A percentile compares a stretch with the other conserved stretches of the same genome.
These are phyloP conservation scores for Pangasianodon gigas DNA, from an alignment of 2,113 vertebrate genomes.

Conservation along the genomic window DNA sequence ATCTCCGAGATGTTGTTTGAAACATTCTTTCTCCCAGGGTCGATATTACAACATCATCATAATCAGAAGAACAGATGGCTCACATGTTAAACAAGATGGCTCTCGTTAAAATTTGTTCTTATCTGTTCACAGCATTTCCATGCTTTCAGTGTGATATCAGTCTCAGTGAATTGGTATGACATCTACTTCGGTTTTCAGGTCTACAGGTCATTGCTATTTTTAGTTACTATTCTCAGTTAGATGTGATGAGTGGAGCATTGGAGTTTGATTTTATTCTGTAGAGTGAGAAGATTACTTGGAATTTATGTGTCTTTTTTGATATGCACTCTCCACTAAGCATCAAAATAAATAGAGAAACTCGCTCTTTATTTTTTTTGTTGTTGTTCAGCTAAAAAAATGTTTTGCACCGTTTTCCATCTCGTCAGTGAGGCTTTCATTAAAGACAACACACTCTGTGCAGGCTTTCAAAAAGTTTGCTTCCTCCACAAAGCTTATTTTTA, in stretches of 20 bases:
- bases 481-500: slow-evolving; percentile 12
- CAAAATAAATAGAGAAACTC: background rate
- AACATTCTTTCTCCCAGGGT: background rate
- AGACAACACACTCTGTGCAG: background rate
- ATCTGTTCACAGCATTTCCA: slow-evolving; percentile 57
- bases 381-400: no score
- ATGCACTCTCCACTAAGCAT: background rate
- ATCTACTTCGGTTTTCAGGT: slow-evolving; percentile 63
- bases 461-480: background rate
- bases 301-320: background rate
- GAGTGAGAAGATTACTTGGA: slow-evolving; percentile 8
- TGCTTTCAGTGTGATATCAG: slow-evolving; percentile 49
- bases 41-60: background rate
- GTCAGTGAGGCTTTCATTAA: background rate
- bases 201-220: slow-evolving; percentile 46
- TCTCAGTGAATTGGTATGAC: slow-evolving; percentile 56
- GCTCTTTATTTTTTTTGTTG: no score
- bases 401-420: background rate
- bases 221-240: slow-evolving; percentile 48
- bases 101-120: slow-evolving; percentile 60
- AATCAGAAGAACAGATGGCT: slow-evolving; percentile 19
- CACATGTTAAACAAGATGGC: slow-evolving; percentile 23
- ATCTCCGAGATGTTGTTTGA: background rate
- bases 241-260: slow-evolving; percentile 56
- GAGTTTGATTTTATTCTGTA: slow-evolving; percentile 30